A percentile compares a stretch with the other conserved stretches of the same genome.
Evolutionary conservation across 2,888 invertebrate genomes (phyloP).

Genomic region (Elmis aenea): DNA sequence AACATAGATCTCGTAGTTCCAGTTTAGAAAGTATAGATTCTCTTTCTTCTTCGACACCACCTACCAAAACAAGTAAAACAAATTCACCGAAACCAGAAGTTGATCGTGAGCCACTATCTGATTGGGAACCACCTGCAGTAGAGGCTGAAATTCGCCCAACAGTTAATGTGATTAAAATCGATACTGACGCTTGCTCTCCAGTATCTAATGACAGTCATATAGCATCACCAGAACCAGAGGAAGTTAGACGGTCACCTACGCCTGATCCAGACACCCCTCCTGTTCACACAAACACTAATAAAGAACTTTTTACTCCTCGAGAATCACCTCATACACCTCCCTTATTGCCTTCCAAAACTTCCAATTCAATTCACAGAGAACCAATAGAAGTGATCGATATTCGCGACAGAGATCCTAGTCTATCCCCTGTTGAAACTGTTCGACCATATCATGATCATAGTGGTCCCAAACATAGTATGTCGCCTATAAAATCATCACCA

Average conservation of each 20-base stretch:
- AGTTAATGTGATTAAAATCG: constrained; percentile 32
- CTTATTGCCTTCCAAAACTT: constrained; percentile 6
- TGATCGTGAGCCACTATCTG: constrained; percentile 35
- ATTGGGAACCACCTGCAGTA: constrained; percentile 39
- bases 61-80: constrained; percentile 22
- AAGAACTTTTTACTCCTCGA: constrained; percentile 31
- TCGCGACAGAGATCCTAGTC: constrained; percentile 20
- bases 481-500: constrained; percentile 36
- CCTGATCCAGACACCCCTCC: constrained; percentile 49
- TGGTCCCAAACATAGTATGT: constrained; percentile 20
- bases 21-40: constrained; percentile 63
- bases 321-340: constrained; percentile 67
- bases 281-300: constrained; percentile 40
- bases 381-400: constrained; percentile 21
- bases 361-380: constrained; percentile 13
- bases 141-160: constrained; percentile 27
- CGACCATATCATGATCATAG: constrained; percentile 22
- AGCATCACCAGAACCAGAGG: constrained; percentile 39
- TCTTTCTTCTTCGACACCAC: constrained; percentile 56
- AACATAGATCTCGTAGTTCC: constrained; percentile 62
- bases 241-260: constrained; percentile 29
- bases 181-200: constrained; percentile 43
- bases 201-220: constrained; percentile 45
- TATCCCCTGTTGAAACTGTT: constrained; percentile 35
- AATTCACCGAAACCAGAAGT: constrained; percentile 28